Evolutionary conservation across 2,113 vertebrate species (phyloP).

Genomic region (Cacatua alba): DNA sequence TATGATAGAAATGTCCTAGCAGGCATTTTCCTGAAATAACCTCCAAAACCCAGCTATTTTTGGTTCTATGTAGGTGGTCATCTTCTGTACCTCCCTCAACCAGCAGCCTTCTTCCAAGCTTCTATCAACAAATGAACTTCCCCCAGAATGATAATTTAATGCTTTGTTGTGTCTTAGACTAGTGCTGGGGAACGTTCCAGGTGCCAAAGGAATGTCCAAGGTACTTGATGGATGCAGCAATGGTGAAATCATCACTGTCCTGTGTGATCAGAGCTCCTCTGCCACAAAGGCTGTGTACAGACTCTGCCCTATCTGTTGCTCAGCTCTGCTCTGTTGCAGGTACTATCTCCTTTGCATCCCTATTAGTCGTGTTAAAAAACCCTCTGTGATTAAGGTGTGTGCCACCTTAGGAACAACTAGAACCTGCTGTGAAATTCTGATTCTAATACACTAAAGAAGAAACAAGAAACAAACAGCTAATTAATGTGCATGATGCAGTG

Average conservation of each 20-base stretch:
- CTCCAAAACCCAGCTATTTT: not conserved
- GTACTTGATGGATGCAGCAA: not conserved
- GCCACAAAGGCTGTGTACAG: accelerated
- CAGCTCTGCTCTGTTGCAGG: not conserved
- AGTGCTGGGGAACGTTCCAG: not conserved
- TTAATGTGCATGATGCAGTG: not conserved
- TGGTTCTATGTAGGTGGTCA: not conserved
- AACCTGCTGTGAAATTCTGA: not conserved
- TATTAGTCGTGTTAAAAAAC: not conserved
- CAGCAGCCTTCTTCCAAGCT: not conserved
- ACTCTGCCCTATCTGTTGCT: not conserved
- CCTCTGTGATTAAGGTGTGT: not conserved
- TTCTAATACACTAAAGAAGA: not conserved
- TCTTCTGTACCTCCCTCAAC: not conserved
- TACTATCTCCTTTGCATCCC: not conserved
- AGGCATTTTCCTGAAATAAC: not conserved
- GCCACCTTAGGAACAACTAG: not conserved
- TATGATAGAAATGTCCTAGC: not conserved
- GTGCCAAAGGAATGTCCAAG: not conserved
- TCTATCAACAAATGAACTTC: not conserved
- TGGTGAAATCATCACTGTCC: accelerated
- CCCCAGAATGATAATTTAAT: not conserved
- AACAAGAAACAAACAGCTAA: not conserved
- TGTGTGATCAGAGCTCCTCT: not conserved
- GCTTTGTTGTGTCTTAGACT: not conserved